A percentile compares a stretch with the other conserved stretches of the same genome.
Evolutionary conservation across 2,113 vertebrate species (phyloP).

Genomic region (Coreoperca whiteheadi): DNA sequence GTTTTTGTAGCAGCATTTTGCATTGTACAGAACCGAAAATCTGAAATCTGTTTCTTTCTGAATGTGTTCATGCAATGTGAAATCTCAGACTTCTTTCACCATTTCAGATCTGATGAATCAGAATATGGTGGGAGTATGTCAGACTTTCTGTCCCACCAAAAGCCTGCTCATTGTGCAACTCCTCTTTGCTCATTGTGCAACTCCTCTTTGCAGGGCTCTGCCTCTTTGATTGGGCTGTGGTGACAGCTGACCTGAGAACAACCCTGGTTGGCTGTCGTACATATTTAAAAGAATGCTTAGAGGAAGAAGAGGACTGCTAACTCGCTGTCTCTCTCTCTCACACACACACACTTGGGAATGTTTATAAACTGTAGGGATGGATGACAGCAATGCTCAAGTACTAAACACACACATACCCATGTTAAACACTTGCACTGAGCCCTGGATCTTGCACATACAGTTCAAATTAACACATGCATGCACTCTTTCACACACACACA

Average conservation of each 20-base stretch:
- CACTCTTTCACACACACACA: not conserved
- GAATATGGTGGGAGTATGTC: not conserved
- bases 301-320: not conserved
- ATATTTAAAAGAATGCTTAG: slow-evolving; percentile 28
- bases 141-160: not conserved
- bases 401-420: not conserved
- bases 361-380: slow-evolving; percentile 2
- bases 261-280: slow-evolving; percentile 1
- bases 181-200: slow-evolving; percentile 1
- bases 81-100: not conserved
- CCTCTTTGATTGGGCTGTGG: not conserved
- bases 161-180: not conserved
- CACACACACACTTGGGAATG: slow-evolving; percentile 28
- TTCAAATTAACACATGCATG: not conserved
- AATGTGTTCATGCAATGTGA: not conserved
- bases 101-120: not conserved
- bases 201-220: not conserved
- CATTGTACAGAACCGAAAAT: not conserved
- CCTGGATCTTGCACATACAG: not conserved
- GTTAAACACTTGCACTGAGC: not conserved
- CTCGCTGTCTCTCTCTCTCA: not conserved
- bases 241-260: slow-evolving; percentile 21
- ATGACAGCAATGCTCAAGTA: not conserved
- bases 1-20: too few relatives aligned
- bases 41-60: not conserved